A percentile compares a stretch with the other conserved stretches of the same genome.
Evolutionary conservation across 1,140 invertebrate species (phyloP).

Genomic region (Colletes latitarsis): DNA sequence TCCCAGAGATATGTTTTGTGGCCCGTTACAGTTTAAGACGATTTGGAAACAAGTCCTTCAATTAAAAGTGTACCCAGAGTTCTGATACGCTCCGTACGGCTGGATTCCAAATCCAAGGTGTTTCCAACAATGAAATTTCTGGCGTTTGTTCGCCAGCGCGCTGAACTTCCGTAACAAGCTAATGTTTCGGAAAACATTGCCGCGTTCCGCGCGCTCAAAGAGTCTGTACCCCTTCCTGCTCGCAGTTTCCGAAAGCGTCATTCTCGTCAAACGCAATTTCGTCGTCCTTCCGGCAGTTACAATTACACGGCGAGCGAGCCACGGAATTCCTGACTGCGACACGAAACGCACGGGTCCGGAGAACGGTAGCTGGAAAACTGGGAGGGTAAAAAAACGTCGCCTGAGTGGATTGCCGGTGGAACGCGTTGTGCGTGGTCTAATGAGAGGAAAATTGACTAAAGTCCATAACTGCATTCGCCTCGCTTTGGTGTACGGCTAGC

Average conservation of each 20-base stretch:
- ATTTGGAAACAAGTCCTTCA: too few species aligned
- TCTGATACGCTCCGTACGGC: too few species aligned
- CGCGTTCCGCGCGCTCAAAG: not conserved
- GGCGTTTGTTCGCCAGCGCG: not conserved
- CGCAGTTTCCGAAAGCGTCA: not conserved
- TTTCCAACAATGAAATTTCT: too few species aligned
- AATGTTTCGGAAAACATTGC: not conserved
- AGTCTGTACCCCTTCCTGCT: not conserved
- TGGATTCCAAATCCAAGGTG: too few species aligned
- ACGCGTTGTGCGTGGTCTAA: conserved; percentile 12
- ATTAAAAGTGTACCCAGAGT: too few species aligned
- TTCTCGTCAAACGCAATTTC: conserved; percentile 13
- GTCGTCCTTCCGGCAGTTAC: not conserved
- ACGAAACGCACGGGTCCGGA: too few species aligned
- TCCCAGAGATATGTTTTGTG: too few species aligned
- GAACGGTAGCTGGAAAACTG: not conserved
- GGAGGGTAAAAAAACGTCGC: not conserved
- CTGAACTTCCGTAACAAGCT: not conserved
- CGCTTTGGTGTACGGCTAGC: conserved; percentile 17
- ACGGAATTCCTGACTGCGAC: not conserved
- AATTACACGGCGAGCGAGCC: not conserved
- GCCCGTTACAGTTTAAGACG: too few species aligned
- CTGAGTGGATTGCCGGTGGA: not conserved
- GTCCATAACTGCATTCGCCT: conserved; percentile 48
- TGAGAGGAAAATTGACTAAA: conserved; percentile 42